phyloP scores from a whole-genome alignment of 2,797 vertebrate genomes.

The Melanotaenia trifasciata region DNA sequence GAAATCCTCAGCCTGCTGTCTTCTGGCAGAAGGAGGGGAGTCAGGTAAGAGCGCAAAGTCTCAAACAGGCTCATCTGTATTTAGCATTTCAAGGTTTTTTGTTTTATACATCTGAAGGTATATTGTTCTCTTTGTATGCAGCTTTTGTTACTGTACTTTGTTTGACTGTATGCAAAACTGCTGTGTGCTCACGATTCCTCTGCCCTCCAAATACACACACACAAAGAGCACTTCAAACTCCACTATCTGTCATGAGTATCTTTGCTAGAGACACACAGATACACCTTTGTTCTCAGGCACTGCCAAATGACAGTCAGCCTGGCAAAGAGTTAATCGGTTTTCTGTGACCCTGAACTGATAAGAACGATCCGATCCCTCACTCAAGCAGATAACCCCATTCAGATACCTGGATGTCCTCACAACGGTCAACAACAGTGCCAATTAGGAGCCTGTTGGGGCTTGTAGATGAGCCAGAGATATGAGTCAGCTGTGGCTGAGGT shows the following conservation, averaged over 20 bases:
- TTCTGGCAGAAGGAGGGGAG: slow-evolving; percentile 99
- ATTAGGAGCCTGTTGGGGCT: slow-evolving; percentile 77
- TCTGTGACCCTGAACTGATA: slow-evolving; percentile 75
- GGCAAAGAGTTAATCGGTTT: slow-evolving; percentile 73
- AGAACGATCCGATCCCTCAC: slow-evolving; percentile 72
- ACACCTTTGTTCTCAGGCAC: slow-evolving; percentile 72
- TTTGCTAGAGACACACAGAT: slow-evolving; percentile 62
- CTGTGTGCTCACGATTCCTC: slow-evolving; percentile 14
- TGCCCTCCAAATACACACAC: not conserved
- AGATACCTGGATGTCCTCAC: slow-evolving; percentile 75
- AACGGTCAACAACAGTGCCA: slow-evolving; percentile 71
- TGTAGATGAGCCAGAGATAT: slow-evolving; percentile 79
- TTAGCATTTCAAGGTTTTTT: not conserved
- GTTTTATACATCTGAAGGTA: slow-evolving; percentile 21
- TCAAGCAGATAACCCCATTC: slow-evolving; percentile 71
- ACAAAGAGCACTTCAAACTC: slow-evolving; percentile 37
- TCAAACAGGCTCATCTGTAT: not conserved
- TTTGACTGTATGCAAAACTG: slow-evolving; percentile 28
- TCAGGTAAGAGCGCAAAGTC: slow-evolving; percentile 86
- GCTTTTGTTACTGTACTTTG: slow-evolving; percentile 27
- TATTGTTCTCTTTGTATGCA: slow-evolving; percentile 13
- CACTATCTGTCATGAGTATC: slow-evolving; percentile 68
- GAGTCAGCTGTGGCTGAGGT: slow-evolving; percentile 70
- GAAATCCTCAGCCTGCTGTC: slow-evolving; percentile 97
- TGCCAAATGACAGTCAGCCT: slow-evolving; percentile 50